Percentiles rank a stretch among this genome's conserved stretches.
Evolutionary conservation across 92 coral and sea anemone genomes (phyloP).

Genomic region (Desmophyllum pertusum): DNA sequence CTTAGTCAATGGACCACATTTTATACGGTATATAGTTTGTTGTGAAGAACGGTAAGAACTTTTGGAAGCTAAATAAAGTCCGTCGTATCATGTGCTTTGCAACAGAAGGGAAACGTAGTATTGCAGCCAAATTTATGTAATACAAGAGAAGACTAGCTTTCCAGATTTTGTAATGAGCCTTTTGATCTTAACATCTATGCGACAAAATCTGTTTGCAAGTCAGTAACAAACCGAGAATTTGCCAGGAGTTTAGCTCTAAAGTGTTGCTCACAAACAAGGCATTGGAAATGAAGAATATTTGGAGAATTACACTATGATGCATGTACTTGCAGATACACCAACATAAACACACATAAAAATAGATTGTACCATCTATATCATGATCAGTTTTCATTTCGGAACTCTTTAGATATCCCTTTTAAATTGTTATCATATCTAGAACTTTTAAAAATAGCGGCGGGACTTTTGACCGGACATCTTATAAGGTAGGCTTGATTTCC

Average conservation of each 20-base stretch:
- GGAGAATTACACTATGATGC: background rate
- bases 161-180: background rate
- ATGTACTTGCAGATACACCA: background rate
- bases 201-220: background rate
- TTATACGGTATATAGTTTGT: no score
- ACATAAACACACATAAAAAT: background rate
- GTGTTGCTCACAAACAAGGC: background rate
- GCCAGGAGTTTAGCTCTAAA: background rate
- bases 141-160: background rate
- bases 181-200: background rate
- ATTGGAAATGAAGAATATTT: background rate
- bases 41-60: background rate
- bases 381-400: background rate
- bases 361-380: background rate
- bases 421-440: background rate
- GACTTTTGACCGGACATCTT: background rate
- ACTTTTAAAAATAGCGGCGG: constrained; percentile 8
- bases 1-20: background rate
- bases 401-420: background rate
- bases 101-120: background rate
- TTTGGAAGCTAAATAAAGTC: background rate
- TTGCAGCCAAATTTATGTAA: background rate
- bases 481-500: background rate
- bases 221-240: background rate
- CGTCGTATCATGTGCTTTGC: background rate